Percentiles rank a stretch among this genome's conserved stretches.
These are phyloP conservation scores for Montifringilla adamsi DNA, from an alignment of 2,113 vertebrate genomes.

Conservation along the genomic window DNA sequence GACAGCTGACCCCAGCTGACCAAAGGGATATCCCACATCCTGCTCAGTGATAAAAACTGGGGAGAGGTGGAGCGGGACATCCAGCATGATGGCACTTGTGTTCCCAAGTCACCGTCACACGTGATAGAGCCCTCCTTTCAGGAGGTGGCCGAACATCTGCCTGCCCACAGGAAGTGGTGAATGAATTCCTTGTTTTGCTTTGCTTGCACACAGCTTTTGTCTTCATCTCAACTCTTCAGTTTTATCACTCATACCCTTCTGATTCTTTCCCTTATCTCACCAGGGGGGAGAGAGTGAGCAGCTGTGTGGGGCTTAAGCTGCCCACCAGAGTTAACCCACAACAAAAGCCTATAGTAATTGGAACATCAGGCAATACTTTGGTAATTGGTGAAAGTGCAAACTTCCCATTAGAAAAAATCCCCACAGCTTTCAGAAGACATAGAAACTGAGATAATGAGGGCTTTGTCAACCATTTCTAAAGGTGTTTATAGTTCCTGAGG, in stretches of 20 bases:
- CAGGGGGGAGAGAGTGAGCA: background rate
- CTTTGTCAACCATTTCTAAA: background rate
- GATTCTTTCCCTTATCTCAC: background rate
- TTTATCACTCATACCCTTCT: background rate
- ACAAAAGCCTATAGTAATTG: background rate
- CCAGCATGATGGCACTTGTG: background rate
- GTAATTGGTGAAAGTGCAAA: background rate
- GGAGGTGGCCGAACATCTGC: background rate
- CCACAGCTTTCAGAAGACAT: background rate
- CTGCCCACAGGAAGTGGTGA: background rate
- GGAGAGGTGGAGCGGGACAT: background rate
- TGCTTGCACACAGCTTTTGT: background rate
- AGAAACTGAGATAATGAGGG: background rate
- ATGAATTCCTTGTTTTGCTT: background rate
- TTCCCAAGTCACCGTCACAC: rapidly evolving
- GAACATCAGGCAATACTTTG: background rate
- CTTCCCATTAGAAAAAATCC: background rate
- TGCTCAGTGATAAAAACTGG: background rate
- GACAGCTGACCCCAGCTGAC: background rate
- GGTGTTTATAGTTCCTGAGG: background rate
- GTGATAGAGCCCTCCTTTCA: background rate
- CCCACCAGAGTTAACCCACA: background rate
- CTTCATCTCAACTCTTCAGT: background rate
- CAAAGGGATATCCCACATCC: background rate
- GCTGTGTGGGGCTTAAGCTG: background rate